A percentile compares a stretch with the other conserved stretches of the same genome.
Evolutionary conservation across 2,888 invertebrate genomes (phyloP).

Genomic region (Parapristionchus giblindavisi): DNA sequence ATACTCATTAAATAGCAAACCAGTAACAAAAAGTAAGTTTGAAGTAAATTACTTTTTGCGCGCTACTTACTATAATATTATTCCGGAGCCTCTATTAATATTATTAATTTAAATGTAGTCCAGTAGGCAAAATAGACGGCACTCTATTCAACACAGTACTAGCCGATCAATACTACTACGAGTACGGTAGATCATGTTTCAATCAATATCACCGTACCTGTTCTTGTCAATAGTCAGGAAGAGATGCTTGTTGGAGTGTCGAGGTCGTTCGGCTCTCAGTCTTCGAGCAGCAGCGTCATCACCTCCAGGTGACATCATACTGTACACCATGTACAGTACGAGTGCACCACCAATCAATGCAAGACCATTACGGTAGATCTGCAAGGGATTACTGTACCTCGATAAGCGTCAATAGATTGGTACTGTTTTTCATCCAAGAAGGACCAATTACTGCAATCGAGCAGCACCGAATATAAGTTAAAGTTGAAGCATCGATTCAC

Average conservation of each 20-base stretch:
- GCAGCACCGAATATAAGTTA: neutral
- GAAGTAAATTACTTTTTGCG: too few species aligned
- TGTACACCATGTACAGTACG: conserved; percentile 49
- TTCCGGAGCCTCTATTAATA: too few species aligned
- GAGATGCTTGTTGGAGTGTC: conserved; percentile 46
- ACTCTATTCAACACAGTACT: neutral
- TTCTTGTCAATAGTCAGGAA: conserved; percentile 51
- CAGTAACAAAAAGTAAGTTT: too few species aligned
- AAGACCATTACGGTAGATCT: conserved; percentile 47
- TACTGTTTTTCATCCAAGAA: neutral
- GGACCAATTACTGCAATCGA: neutral
- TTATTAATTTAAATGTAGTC: too few species aligned
- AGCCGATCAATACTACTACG: too few species aligned
- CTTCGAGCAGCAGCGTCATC: neutral
- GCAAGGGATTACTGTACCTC: neutral
- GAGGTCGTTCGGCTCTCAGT: conserved; percentile 10
- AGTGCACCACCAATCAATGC: conserved; percentile 38
- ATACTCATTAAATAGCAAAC: too few species aligned
- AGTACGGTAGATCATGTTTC: neutral
- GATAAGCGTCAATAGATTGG: neutral
- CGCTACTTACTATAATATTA: too few species aligned
- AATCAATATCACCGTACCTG: conserved; percentile 17
- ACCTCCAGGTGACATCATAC: conserved; percentile 42
- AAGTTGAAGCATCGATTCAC: neutral
- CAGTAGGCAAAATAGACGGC: too few species aligned